A percentile compares a stretch with the other conserved stretches of the same genome.
phyloP scores from a whole-genome alignment of 2,888 invertebrate species.

The Eubasilissa splendida region DNA sequence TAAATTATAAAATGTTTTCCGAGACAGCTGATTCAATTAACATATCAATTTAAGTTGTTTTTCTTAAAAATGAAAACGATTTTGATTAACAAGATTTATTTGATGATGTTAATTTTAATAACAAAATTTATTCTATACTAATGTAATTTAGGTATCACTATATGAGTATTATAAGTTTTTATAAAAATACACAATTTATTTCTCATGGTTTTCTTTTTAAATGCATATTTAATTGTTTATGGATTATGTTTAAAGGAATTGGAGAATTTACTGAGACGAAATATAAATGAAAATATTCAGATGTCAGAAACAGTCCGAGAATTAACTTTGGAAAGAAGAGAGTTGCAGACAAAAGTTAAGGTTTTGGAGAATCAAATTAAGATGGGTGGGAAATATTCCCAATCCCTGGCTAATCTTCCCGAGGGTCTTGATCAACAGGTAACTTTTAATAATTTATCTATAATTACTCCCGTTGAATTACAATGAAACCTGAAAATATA shows the following conservation, averaged over 20 bases:
- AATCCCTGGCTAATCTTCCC: constrained; percentile 52
- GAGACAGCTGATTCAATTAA: too few relatives aligned
- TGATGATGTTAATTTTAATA: too few relatives aligned
- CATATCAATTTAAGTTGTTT: too few relatives aligned
- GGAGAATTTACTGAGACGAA: constrained; percentile 67
- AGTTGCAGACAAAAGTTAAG: constrained; percentile 67
- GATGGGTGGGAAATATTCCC: constrained; percentile 46
- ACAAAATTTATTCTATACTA: too few relatives aligned
- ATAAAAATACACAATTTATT: too few relatives aligned
- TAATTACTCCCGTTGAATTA: background rate
- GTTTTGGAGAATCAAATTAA: constrained; percentile 64
- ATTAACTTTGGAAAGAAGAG: constrained; percentile 61
- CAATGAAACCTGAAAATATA: background rate
- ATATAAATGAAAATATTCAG: constrained; percentile 71
- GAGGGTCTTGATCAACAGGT: constrained; percentile 60
- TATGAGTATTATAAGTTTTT: too few relatives aligned
- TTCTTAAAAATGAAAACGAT: too few relatives aligned
- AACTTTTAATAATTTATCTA: constrained; percentile 28
- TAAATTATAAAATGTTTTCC: too few relatives aligned
- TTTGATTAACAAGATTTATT: too few relatives aligned
- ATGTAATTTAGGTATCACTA: too few relatives aligned
- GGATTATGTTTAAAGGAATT: constrained; percentile 65
- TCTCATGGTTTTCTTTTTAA: too few relatives aligned
- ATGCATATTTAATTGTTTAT: too few relatives aligned
- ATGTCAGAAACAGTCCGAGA: constrained; percentile 66